Evolutionary conservation across 2,888 invertebrate genomes (phyloP), one percentile per base, ranked within the genome.

Genomic region (Lysandra coridon): DNA sequence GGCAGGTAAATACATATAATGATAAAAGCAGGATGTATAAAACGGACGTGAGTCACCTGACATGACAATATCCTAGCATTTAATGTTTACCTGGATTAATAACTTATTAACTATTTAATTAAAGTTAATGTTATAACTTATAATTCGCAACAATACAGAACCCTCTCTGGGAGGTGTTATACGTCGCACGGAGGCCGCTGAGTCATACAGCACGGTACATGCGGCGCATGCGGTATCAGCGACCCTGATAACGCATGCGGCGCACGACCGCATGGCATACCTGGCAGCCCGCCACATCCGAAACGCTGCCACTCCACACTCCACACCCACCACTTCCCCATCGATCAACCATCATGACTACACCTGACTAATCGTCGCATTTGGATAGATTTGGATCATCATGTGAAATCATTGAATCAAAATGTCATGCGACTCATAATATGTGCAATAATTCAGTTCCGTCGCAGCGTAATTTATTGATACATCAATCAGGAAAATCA

Each of bases 221-320:
- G 10, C 23, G 1, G 33, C 10, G 64, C 64, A 62, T 62, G 62
- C 30, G 30, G 64, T 33, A 30, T 12, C 12, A 69, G 64, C 64
- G 64, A 4, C 10, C 64, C 30, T 23, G 23, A 62, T 62, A 23
- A 10, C 23, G 2, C 23, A 62, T 62, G 62, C 62, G 62, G 23
- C 23, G 23, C 62, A 62, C 62, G 62, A 23, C 62, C 64, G 64
- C 30, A 69, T 33, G 1, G 30, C 30, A 30, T 64, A 30, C 12
- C 64, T 69, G 64, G 64, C 64, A 14, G 30, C 64, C 33, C 33
- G 64, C 64, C 64, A 69, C 33, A 33, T 69, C 64, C 64, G 64
- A 69, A 33, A 62, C n/a, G 7, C 62, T 6, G 62, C 7, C 7
- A n/a, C 62, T 62, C 23, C 60, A n/a, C 23, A 6, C n/a, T 10